phyloP scores from a whole-genome alignment of 2,888 invertebrate species.

The Amitus sp. region DNA sequence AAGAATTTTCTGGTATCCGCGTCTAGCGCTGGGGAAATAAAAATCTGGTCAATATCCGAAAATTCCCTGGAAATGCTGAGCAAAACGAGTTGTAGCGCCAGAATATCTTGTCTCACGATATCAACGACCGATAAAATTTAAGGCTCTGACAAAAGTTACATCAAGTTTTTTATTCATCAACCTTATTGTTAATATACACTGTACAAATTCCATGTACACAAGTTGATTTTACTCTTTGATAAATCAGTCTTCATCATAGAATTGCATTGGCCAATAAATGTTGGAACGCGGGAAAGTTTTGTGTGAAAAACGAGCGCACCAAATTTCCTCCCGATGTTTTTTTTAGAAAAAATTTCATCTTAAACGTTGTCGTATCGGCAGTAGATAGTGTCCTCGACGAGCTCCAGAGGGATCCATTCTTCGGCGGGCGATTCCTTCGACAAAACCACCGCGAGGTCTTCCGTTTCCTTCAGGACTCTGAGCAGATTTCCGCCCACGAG shows the following conservation, averaged over 20 bases:
- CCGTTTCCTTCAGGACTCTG: conserved; percentile 69
- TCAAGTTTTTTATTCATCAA: conserved; percentile 1
- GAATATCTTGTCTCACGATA: conserved; percentile 78
- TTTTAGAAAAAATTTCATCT: conserved; percentile 2
- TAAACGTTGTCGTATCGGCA: conserved; percentile 66
- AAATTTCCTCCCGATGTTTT: background rate
- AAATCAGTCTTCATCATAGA: background rate
- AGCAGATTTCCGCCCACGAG: conserved; percentile 71
- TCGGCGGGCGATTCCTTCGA: conserved; percentile 67
- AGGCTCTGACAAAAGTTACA: conserved; percentile 2
- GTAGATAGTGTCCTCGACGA: conserved; percentile 69
- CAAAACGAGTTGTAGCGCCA: conserved; percentile 69
- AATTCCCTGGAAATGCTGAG: conserved; percentile 61
- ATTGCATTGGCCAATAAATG: background rate
- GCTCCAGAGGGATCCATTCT: conserved; percentile 69
- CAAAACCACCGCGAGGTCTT: conserved; percentile 56
- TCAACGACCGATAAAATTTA: too few relatives aligned
- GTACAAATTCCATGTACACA: background rate
- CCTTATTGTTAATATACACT: background rate
- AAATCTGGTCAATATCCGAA: conserved; percentile 72
- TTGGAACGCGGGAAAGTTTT: too few relatives aligned
- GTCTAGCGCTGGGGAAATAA: conserved; percentile 83
- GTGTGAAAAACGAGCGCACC: too few relatives aligned
- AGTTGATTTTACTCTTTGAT: background rate
- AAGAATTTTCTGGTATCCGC: conserved; percentile 74